Evolutionary conservation across 2,797 vertebrate genomes (phyloP), one percentile per base, ranked within the genome.

Genomic region (Aratinga solstitialis): DNA sequence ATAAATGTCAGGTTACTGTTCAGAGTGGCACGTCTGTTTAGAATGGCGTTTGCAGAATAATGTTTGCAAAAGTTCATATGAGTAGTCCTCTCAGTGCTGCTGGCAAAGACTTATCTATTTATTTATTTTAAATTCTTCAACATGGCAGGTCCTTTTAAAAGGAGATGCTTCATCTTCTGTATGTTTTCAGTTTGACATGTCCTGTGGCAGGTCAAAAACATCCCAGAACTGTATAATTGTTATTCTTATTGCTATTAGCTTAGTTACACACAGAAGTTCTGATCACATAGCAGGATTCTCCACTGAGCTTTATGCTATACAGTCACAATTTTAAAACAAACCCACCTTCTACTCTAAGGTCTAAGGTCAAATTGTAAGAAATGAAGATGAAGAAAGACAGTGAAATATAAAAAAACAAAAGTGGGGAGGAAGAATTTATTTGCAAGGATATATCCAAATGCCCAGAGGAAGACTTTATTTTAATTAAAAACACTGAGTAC

Each of bases 1-100:
- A 94, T 94, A 98, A 98, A 97, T 98, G 97, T 97, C 97, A 97
- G 92, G 89, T 96, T 97, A 90, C 95, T 96, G 71, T 89, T 96
- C 94, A 77, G 30, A 87, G 77, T 95, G 89, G 61, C 93, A 87
- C 5, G 29, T 78, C 84, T 96, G 91, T 84, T 97, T 97, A 91
- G 89, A 97, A 73, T 90, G 94, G 77, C 89, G 97, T 97, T 97
- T 98, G 88, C 83, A 97, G 96, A 96, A 93, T 95, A 96, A 92
- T 73, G 69, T 97, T 96, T 97, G 94, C 63, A 90, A 83, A 96
- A 96, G 97, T 97, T 97, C 93, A 86, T 42, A 32, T 59, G 83
- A 96, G 77, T 81, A 63, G 89, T 93, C 47, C 86, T 96, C 77
- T 91, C 75, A 86, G n/a, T 81, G 83, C 51, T 59, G 30, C 21